Evolutionary conservation across 2,888 invertebrate genomes (phyloP).

Genomic region (Scelioninae gen. 1): DNA sequence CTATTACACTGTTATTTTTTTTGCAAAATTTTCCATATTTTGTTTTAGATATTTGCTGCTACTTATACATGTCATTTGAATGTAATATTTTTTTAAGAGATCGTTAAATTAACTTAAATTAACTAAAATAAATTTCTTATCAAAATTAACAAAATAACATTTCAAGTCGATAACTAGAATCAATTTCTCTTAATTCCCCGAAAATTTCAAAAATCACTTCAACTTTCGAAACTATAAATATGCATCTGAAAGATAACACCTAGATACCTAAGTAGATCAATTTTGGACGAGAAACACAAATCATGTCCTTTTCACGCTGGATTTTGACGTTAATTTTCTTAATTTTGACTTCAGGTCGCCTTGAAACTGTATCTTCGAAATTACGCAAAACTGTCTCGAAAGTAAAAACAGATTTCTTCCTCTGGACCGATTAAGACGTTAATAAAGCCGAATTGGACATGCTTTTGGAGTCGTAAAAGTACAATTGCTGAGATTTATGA

Average conservation of each 20-base stretch:
- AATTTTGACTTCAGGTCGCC: background rate
- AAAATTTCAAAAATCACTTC: too few relatives aligned
- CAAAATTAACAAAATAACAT: too few relatives aligned
- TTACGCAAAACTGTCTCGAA: slow-evolving; percentile 36
- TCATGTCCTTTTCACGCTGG: slow-evolving; percentile 28
- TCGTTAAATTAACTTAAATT: too few relatives aligned
- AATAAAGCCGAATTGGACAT: slow-evolving; percentile 42
- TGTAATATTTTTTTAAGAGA: too few relatives aligned
- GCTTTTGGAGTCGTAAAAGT: slow-evolving; percentile 36
- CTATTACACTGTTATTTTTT: too few relatives aligned
- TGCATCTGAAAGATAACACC: background rate
- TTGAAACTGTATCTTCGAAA: slow-evolving; percentile 2
- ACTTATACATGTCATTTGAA: too few relatives aligned
- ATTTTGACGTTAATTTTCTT: slow-evolving; percentile 10
- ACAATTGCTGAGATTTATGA: slow-evolving; percentile 54
- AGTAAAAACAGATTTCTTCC: slow-evolving; percentile 11
- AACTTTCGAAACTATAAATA: too few relatives aligned
- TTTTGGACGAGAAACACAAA: slow-evolving; percentile 11
- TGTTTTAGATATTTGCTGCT: too few relatives aligned
- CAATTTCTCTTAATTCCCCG: too few relatives aligned
- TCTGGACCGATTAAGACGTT: slow-evolving; percentile 42
- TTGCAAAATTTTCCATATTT: too few relatives aligned
- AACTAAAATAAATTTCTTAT: too few relatives aligned
- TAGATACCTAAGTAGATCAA: background rate
- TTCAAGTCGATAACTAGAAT: too few relatives aligned